Percentiles rank a stretch among this genome's conserved stretches.
These are phyloP conservation scores for Scatophagus argus DNA, from an alignment of 2,113 vertebrate genomes.

Conservation along the genomic window DNA sequence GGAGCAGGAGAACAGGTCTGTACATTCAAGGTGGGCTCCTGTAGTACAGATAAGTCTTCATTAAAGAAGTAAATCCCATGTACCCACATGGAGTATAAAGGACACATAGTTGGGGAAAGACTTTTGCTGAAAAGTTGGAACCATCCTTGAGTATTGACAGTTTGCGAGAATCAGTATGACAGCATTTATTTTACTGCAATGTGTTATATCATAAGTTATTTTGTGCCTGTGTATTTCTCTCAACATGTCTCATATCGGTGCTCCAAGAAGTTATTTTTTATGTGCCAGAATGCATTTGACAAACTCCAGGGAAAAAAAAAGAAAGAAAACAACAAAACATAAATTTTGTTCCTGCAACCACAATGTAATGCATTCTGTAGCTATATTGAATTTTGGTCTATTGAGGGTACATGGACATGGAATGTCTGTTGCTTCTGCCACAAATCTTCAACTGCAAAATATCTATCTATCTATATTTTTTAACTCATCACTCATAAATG, in stretches of 20 bases:
- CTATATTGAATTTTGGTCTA: background rate
- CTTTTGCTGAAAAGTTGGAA: background rate
- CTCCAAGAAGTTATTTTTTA: background rate
- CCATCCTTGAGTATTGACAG: background rate
- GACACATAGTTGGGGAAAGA: constrained; percentile 3
- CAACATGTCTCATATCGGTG: background rate
- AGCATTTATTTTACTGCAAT: background rate
- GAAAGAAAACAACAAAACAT: background rate
- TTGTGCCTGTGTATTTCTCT: background rate
- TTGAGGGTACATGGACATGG: background rate
- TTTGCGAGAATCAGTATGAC: background rate
- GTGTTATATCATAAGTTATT: background rate
- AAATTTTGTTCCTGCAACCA: background rate
- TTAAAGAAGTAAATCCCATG: constrained; percentile 27
- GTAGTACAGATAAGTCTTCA: constrained; percentile 41
- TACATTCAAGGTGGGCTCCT: constrained; percentile 51
- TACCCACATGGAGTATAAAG: constrained; percentile 7
- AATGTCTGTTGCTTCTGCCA: background rate
- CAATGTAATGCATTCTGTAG: background rate
- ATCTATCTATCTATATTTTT: too few relatives aligned
- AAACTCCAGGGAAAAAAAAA: background rate
- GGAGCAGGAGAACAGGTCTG: constrained; percentile 42
- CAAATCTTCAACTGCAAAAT: background rate
- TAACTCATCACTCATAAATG: background rate
- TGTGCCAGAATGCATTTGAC: background rate